These are phyloP conservation scores for Spea multiplicata DNA, from an alignment of 2,113 vertebrate species.

Conservation along the genomic window DNA sequence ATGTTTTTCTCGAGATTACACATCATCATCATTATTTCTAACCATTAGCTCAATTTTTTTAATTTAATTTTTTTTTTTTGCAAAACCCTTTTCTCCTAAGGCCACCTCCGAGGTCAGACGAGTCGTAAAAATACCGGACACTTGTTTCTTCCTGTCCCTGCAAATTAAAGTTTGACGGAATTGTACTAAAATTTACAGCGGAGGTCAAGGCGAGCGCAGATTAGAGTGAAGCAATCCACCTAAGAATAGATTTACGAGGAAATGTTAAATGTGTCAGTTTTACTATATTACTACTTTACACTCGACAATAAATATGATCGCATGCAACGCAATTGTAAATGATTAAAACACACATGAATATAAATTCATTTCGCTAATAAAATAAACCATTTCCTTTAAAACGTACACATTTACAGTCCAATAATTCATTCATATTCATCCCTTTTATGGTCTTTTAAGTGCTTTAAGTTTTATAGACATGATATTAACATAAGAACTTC, in stretches of 20 bases:
- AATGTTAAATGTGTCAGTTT: not conserved
- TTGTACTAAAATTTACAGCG: slow-evolving; percentile 49
- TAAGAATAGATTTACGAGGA: slow-evolving; percentile 28
- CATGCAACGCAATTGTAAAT: not conserved
- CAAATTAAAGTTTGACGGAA: slow-evolving; percentile 39
- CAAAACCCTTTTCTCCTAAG: slow-evolving; percentile 43
- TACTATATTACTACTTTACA: not conserved
- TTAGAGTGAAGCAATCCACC: slow-evolving; percentile 33
- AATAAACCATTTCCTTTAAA: too few relatives aligned
- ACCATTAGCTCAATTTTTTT: slow-evolving; percentile 41
- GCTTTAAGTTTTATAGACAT: too few relatives aligned
- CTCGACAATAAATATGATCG: slow-evolving; percentile 26
- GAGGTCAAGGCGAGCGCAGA: slow-evolving; percentile 47
- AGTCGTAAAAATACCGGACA: slow-evolving; percentile 48
- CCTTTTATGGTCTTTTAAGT: too few relatives aligned
- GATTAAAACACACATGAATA: too few relatives aligned
- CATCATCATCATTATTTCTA: slow-evolving; percentile 33
- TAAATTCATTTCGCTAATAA: too few relatives aligned
- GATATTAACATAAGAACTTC: too few relatives aligned
- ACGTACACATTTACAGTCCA: too few relatives aligned
- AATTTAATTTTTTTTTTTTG: slow-evolving; percentile 34
- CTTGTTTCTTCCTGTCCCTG: slow-evolving; percentile 48
- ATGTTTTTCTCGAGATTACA: slow-evolving; percentile 18
- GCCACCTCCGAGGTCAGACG: slow-evolving; percentile 49
- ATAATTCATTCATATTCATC: too few relatives aligned